phyloP scores from a whole-genome alignment of 2,888 invertebrate genomes.

The Thecophora atra region DNA sequence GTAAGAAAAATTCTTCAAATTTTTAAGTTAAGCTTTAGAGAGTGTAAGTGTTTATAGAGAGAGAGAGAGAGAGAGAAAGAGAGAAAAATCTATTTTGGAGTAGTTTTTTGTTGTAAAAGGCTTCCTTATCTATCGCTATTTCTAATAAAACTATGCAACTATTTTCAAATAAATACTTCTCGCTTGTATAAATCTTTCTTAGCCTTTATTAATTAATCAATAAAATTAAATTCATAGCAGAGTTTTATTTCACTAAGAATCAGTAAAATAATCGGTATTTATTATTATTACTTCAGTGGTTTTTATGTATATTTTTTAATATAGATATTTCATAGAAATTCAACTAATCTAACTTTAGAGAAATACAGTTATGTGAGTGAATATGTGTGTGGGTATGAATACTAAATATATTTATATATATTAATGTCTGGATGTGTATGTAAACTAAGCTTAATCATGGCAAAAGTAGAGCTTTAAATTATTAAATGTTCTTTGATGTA shows the following conservation, averaged over 20 bases:
- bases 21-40: neutral
- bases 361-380: neutral
- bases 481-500: no score
- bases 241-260: neutral
- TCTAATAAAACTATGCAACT: no score
- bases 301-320: neutral
- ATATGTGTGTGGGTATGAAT: no score
- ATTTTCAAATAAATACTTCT: neutral
- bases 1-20: neutral
- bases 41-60: no score
- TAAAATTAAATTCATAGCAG: neutral
- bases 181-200: neutral
- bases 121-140: neutral
- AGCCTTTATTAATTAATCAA: neutral
- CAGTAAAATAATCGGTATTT: neutral
- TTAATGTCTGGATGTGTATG: no score
- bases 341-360: slow-evolving; percentile 27
- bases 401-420: no score
- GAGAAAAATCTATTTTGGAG: neutral
- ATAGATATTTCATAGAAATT: slow-evolving; percentile 4
- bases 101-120: neutral
- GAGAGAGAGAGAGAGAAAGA: no score
- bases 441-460: no score
- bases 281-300: neutral
- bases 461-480: no score